These are phyloP conservation scores for Mobula hypostoma DNA, from an alignment of 2,113 vertebrate species.

Conservation along the genomic window DNA sequence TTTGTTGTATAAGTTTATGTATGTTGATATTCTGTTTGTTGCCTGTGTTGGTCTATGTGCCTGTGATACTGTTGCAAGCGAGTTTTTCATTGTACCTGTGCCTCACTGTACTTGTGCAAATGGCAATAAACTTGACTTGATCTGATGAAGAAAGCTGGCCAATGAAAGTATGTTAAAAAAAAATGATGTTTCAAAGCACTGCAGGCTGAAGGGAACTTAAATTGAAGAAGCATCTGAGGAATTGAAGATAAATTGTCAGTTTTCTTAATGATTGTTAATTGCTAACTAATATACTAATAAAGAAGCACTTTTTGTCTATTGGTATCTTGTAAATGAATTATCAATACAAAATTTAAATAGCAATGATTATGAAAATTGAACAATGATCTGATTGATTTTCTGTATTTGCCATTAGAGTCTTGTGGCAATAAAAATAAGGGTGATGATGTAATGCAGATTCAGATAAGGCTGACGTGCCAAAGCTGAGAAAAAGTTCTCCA, in stretches of 20 bases:
- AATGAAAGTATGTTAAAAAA: not conserved
- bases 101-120: too few relatives aligned
- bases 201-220: not conserved
- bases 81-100: too few relatives aligned
- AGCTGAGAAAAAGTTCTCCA: not conserved
- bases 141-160: not conserved
- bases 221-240: not conserved
- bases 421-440: not conserved
- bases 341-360: not conserved
- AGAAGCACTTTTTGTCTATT: not conserved
- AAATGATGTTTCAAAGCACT: not conserved
- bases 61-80: too few relatives aligned
- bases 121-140: too few relatives aligned
- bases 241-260: not conserved
- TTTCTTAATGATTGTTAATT: not conserved
- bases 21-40: too few relatives aligned
- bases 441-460: not conserved
- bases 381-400: not conserved
- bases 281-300: not conserved
- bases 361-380: not conserved
- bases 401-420: not conserved
- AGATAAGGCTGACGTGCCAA: not conserved
- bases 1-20: too few relatives aligned
- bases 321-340: not conserved
- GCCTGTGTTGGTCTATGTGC: too few relatives aligned